Conservation (phyloP, 2,113 vertebrate genomes). For the Festucalex cinctus region DNA sequence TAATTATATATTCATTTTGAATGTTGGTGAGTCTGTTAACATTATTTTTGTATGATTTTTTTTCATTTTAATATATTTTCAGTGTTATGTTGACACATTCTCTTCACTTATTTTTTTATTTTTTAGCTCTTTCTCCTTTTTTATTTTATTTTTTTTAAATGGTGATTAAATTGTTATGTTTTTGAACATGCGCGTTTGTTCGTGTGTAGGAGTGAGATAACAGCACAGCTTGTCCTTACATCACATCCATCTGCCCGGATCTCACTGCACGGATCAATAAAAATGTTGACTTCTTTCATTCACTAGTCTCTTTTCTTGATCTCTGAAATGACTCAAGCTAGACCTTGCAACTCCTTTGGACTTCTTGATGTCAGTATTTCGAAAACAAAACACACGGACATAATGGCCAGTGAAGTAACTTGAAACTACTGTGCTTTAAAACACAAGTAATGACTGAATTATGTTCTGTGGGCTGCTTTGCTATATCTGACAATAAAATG, state of each 20-base stretch:
- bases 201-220: slow-evolving; percentile 30
- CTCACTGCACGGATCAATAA: slow-evolving; percentile 46
- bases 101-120: too few relatives aligned
- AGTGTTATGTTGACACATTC: not conserved
- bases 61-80: not conserved
- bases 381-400: too few relatives aligned
- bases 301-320: slow-evolving; percentile 1
- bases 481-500: too few relatives aligned
- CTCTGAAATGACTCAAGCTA: not conserved
- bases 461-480: too few relatives aligned
- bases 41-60: too few relatives aligned
- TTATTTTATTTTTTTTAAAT: not conserved
- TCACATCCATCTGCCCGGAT: slow-evolving; percentile 54
- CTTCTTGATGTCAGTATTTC: too few relatives aligned
- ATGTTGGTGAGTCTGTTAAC: not conserved
- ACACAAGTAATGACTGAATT: too few relatives aligned
- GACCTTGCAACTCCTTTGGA: too few relatives aligned
- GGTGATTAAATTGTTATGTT: not conserved
- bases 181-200: not conserved
- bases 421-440: too few relatives aligned
- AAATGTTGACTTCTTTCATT: slow-evolving; percentile 41
- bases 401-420: too few relatives aligned
- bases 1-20: not conserved
- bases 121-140: not conserved
- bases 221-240: slow-evolving; percentile 37